Base-by-base conservation (phyloP, 92 coral and sea anemone genomes). In the Epizoanthus fatuus region DNA sequence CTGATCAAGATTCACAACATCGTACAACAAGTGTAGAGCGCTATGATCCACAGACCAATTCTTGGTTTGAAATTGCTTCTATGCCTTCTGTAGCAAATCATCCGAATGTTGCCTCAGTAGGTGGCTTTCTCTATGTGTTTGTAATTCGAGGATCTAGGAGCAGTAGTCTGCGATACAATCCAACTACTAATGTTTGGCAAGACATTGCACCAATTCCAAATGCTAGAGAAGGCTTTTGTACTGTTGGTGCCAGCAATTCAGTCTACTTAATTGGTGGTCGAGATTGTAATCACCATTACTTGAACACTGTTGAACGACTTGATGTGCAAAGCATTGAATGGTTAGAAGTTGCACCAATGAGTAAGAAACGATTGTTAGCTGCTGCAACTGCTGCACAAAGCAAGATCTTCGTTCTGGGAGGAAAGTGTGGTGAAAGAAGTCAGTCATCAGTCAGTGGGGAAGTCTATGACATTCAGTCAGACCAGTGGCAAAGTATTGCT, bases 131-230 rank as follows among this genome's bases (percentile, higher is more conserved):
- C 29, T 93, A 88, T 77, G 93, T 86, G 0, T 52, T 81, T 16
- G 97, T n/a, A n/a, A n/a, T n/a, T n/a, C n/a, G 97, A 83, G 88
- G 14, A 80, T 74, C 22, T 86, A 91, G 62, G 3, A 65, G 71
- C 2, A 12, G n/a, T n/a, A n/a, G n/a, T n/a, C n/a, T 65, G 32
- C 69, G 88, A 19, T 89, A 81, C 84, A 95, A 93, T 49, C 93
- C 98, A 1, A 90, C 79, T 69, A 71, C 92, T 39, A 93, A 93
- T 42, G 51, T 92, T 10, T 95, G 98, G 98, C 55, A 92, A 9
- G 79, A 89, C 44, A 80, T 84, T 52, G 63, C 75, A 90, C 51
- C 90, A 54, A 49, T 93, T 76, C 79, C 22, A 10, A 81, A 64
- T 37, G 90, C 85, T 59, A 85, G 75, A 10, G 88, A 92, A 25